These are phyloP conservation scores for Sinhomidia bicolor DNA, from an alignment of 2,888 invertebrate species.

Conservation along the genomic window DNA sequence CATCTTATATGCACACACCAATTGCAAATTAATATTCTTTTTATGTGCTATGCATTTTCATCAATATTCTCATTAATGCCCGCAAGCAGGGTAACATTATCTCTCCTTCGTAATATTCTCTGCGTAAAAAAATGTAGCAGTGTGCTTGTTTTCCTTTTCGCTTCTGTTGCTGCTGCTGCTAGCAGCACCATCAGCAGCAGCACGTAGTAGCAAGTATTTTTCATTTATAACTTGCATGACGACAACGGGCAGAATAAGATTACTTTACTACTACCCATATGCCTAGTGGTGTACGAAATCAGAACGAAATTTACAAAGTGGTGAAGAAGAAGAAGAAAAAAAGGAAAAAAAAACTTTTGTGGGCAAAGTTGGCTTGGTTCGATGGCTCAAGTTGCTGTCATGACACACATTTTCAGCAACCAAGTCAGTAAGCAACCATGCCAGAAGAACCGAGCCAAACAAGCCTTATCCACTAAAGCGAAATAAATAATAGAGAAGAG, in stretches of 20 bases:
- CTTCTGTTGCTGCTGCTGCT: no score
- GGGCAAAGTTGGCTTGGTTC: conserved; percentile 65
- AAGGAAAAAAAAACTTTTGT: conserved; percentile 47
- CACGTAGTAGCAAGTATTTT: no score
- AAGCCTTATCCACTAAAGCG: conserved; percentile 53
- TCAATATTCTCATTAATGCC: conserved; percentile 11
- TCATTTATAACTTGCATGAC: not conserved
- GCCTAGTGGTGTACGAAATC: conserved; percentile 12
- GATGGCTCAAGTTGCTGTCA: conserved; percentile 59
- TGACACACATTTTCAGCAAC: conserved; percentile 74
- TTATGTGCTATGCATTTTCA: not conserved
- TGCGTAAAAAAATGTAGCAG: not conserved
- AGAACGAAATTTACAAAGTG: conserved; percentile 31
- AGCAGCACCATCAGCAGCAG: not conserved
- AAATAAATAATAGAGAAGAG: conserved; percentile 49
- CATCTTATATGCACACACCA: not conserved
- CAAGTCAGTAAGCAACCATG: conserved; percentile 72
- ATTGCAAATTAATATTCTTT: not conserved
- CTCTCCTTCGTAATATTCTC: conserved; percentile 13
- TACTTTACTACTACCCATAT: not conserved
- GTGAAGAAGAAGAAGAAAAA: not conserved
- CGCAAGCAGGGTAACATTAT: conserved; percentile 4
- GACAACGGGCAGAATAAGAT: conserved; percentile 1
- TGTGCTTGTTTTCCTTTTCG: not conserved
- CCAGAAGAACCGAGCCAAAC: conserved; percentile 60